These are phyloP conservation scores for Mycalesis mineus DNA, from an alignment of 2,888 invertebrate species.

Conservation along the genomic window DNA sequence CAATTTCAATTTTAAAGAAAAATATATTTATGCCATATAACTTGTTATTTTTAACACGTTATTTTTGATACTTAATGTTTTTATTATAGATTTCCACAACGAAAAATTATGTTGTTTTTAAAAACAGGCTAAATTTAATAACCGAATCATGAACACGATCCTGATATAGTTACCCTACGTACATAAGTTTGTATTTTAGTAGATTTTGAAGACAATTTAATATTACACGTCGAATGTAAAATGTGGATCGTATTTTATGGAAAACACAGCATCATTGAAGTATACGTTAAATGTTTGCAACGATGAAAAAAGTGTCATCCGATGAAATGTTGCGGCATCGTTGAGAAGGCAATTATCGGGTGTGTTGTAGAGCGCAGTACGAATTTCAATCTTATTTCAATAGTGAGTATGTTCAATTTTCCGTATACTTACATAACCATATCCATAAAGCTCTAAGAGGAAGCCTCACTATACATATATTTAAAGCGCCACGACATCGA, in stretches of 20 bases:
- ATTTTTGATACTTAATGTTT: no score
- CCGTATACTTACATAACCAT: slow-evolving; percentile 72
- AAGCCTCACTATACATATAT: slow-evolving; percentile 72
- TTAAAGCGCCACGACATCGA: slow-evolving; percentile 34
- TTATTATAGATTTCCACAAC: no score
- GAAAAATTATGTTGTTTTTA: no score
- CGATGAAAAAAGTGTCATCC: neutral
- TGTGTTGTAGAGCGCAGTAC: slow-evolving; percentile 37
- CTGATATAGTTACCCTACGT: no score
- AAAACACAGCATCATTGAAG: neutral
- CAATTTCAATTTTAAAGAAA: no score
- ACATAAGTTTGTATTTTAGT: no score
- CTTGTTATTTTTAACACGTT: no score
- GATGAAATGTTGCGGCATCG: neutral
- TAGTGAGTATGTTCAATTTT: slow-evolving; percentile 72
- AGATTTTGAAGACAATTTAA: no score
- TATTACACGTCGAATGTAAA: no score
- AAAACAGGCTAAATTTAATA: no score
- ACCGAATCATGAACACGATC: no score
- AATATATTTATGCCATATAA: no score
- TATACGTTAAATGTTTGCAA: neutral
- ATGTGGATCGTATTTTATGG: neutral
- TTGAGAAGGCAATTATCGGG: neutral
- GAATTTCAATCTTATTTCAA: slow-evolving; percentile 54
- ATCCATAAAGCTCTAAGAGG: slow-evolving; percentile 74